Base-by-base conservation (phyloP, 2,797 vertebrate species). In the Setipinna tenuifilis region DNA sequence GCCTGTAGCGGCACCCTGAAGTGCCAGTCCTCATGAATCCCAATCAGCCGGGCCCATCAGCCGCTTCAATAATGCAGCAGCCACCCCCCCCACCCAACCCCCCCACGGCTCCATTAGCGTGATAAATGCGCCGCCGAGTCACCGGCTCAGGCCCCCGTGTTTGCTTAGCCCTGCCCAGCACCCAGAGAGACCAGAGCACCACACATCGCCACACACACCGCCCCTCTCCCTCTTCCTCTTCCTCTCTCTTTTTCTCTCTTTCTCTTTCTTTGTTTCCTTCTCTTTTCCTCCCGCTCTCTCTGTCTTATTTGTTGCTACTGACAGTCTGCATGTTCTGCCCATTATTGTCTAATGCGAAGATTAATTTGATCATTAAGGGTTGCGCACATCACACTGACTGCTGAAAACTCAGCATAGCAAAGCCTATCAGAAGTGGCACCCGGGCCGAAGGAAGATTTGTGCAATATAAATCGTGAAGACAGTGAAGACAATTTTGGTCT, bases 351-450 rank as follows among this genome's bases (percentile, higher is more conserved):
- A 78, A 35, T 71, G 35, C 0, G 71, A 78, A 78, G 71, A 78
- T 78, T 78, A 41, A 78, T 78, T 78, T 78, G 71, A 78, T 78
- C 71, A 78, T 78, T 78, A 78, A 78, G 35, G 71, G 71, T 44
- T 21, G 71, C 31, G 35, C 35, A 28, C 75, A 75, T 59, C n/a
- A n/a, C 85, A n/a, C 25, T 65, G 25, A 31, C 83, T 17, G 83
- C 88, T 87, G 87, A 94, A 94, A 90, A 92, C 94, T 94, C 94
- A 93, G 94, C 94, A 93, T 94, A 92, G 92, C 96, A 94, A 94
- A 28, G 28, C 65, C 9, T 12, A 31, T 35, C 65, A 28, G 5
- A 41, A 41, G 68, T 75, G 68, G 68, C 68, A 44, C 71, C 12
- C 65, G 16, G 65, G 31, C 28, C 65, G 1, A 0, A 71, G 65